Evolutionary conservation across 1,140 invertebrate genomes (phyloP).

Genomic region (Gryllus bimaculatus): DNA sequence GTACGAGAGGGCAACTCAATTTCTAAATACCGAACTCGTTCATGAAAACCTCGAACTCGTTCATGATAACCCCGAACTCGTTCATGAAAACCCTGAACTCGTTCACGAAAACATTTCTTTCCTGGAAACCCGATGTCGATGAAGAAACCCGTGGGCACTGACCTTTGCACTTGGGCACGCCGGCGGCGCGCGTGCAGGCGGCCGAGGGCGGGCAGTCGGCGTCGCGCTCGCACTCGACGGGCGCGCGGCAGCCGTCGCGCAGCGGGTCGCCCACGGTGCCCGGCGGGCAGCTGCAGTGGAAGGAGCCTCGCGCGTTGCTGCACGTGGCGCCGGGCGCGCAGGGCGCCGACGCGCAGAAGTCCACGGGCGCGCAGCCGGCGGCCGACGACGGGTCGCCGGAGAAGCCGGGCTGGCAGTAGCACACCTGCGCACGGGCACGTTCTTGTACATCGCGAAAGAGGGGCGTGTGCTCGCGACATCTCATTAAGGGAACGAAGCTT

Average conservation of each 20-base stretch:
- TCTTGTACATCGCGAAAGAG: no score
- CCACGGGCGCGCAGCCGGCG: conserved; percentile 58
- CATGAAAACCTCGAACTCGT: no score
- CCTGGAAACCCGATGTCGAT: no score
- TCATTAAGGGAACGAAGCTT: no score
- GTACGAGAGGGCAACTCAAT: no score
- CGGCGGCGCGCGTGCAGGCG: conserved; percentile 56
- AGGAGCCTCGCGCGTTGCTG: conserved; percentile 69
- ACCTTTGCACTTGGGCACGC: conserved; percentile 63
- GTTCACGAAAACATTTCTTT: no score
- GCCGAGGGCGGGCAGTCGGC: conserved; percentile 68
- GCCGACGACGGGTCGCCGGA: conserved; percentile 59
- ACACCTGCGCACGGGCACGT: conserved; percentile 39
- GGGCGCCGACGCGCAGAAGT: conserved; percentile 66
- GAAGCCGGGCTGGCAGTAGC: conserved; percentile 77
- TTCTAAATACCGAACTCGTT: no score
- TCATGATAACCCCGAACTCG: no score
- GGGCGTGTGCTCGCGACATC: no score
- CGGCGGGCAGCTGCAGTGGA: conserved; percentile 65
- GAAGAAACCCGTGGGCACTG: conserved; percentile 7
- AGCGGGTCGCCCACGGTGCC: conserved; percentile 76
- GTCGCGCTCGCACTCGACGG: conserved; percentile 66
- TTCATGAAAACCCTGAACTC: no score
- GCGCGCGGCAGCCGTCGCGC: conserved; percentile 61
- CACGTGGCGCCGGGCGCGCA: conserved; percentile 77